Base-by-base conservation (phyloP, 2,113 vertebrate genomes). In the Bufo bufo region DNA sequence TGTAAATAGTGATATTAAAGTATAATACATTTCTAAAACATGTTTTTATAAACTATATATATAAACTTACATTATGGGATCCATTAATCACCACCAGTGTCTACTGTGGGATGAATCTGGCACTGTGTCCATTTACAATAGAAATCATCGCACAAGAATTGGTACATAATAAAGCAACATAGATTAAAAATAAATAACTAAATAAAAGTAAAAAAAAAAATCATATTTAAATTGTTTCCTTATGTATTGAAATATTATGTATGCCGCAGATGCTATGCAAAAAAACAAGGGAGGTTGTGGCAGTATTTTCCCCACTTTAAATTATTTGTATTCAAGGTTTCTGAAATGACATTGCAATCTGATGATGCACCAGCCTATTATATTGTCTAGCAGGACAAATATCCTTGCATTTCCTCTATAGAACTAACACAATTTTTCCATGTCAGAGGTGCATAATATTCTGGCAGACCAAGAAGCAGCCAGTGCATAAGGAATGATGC, bases 311-410 rank as follows among this genome's bases (percentile, higher is more conserved):
- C 95, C 93, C 89, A 95, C 96, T 95, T 95, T 96, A 96, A 96
- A 97, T 99, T 99, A 98, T 99, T 99, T 99, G 98, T 99, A 98
- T 98, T 99, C 97, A 99, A 98, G 97, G 97, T 98, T 99, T 99
- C 97, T 97, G 96, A 98, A 99, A 99, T 99, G 98, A 99, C 98
- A 99, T 98, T 98, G 97, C 98, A 98, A 99, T 99, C 97, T 98
- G 97, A 98, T 98, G 98, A 99, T 99, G 97, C 98, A 97, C 98
- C 96, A 97, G 96, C 96, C 97, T 97, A 99, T 99, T 99, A 99
- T 98, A 97, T 97, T 98, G 97, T 99, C 97, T 97, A 97, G 96
- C 97, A 99, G 97, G 97, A 99, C 98, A 99, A 99, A 99, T 99
- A 98, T 97, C 96, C 96, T 93, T 92, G 96, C 97, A 96, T 98